A percentile compares a stretch with the other conserved stretches of the same genome.
These are phyloP conservation scores for Centrocercus urophasianus DNA, from an alignment of 2,113 vertebrate species.

Conservation along the genomic window DNA sequence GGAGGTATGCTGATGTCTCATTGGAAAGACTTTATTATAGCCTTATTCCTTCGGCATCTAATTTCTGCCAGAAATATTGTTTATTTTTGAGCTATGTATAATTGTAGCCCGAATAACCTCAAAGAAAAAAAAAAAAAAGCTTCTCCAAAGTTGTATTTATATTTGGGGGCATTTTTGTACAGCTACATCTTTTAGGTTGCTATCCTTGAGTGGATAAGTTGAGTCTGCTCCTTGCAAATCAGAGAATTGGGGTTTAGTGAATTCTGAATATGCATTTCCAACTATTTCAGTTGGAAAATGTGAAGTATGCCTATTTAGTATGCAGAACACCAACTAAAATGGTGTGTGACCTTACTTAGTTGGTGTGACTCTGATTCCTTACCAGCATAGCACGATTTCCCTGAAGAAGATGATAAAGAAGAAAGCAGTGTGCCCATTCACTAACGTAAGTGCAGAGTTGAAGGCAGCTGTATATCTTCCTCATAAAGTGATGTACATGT, in stretches of 20 bases:
- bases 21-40: not conserved
- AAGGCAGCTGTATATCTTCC: not conserved
- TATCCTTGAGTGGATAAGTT: not conserved
- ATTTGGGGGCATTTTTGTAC: not conserved
- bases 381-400: not conserved
- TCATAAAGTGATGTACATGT: not conserved
- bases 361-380: not conserved
- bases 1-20: not conserved
- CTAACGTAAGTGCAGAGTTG: not conserved
- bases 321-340: not conserved
- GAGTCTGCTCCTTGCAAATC: not conserved
- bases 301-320: not conserved
- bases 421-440: not conserved
- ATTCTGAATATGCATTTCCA: not conserved
- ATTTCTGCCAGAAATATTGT: not conserved
- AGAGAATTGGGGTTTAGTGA: not conserved
- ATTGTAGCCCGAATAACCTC: not conserved
- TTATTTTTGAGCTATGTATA: not conserved
- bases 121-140: no score
- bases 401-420: not conserved
- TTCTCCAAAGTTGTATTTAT: not conserved
- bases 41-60: not conserved
- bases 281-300: not conserved
- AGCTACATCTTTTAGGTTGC: not conserved
- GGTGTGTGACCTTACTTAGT: conserved; percentile 13